Evolutionary conservation across 2,113 vertebrate species (phyloP).

Genomic region (Ptilorrhoa leucosticta): DNA sequence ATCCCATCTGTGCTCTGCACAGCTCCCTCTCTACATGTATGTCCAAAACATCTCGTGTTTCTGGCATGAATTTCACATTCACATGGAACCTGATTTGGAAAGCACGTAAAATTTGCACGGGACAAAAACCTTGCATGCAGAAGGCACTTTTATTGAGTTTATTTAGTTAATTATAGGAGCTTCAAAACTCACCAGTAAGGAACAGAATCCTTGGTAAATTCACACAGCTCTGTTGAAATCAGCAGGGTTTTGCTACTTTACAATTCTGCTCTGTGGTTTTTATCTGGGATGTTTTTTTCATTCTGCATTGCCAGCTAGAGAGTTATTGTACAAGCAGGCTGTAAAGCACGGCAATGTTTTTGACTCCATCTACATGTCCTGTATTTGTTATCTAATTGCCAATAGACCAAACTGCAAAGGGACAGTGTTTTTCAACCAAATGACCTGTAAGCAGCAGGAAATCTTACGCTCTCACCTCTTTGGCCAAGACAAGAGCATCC

Average conservation of each 20-base stretch:
- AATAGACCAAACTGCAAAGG: conserved; percentile 56
- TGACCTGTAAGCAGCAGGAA: conserved; percentile 55
- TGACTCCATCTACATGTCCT: conserved; percentile 56
- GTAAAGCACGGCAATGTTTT: conserved; percentile 52
- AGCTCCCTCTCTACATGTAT: not conserved
- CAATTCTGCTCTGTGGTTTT: not conserved
- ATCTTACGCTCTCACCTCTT: conserved; percentile 42
- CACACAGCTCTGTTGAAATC: not conserved
- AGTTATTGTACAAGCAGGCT: conserved; percentile 23
- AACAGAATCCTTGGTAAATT: not conserved
- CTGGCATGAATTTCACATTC: not conserved
- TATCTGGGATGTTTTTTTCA: not conserved
- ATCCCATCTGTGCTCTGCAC: not conserved
- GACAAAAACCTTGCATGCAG: not conserved
- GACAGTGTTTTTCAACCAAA: conserved; percentile 62
- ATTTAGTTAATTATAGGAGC: not conserved
- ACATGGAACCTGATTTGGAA: not conserved
- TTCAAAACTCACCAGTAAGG: not conserved
- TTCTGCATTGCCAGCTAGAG: not conserved
- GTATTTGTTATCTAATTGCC: conserved; percentile 70
- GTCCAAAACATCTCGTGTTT: not conserved
- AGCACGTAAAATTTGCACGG: not conserved
- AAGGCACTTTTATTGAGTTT: not conserved
- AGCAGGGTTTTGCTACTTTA: not conserved
- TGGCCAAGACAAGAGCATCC: conserved; percentile 38